These are phyloP conservation scores for Aporophyla nigra DNA, from an alignment of 2,888 invertebrate genomes.

Conservation along the genomic window DNA sequence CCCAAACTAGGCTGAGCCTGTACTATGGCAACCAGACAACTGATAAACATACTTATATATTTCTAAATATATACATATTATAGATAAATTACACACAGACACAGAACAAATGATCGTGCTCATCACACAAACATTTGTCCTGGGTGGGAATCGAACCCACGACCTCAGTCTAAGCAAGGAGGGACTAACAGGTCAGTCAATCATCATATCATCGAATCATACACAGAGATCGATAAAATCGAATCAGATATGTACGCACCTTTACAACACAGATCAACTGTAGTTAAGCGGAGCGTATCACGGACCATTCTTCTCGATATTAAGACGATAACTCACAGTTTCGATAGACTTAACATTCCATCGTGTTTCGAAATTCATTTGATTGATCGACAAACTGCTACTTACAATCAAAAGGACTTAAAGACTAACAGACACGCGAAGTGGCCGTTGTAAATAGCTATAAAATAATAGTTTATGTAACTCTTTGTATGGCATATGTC, in stretches of 20 bases:
- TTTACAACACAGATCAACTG: slow-evolving; percentile 61
- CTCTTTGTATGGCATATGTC: slow-evolving; percentile 32
- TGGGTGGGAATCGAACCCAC: no score
- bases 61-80: no score
- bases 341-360: slow-evolving; percentile 57
- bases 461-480: slow-evolving; percentile 31
- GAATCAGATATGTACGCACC: slow-evolving; percentile 32
- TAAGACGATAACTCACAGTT: slow-evolving; percentile 64
- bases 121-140: no score
- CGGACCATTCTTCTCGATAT: slow-evolving; percentile 62
- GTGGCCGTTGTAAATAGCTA: slow-evolving; percentile 19
- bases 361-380: slow-evolving; percentile 56
- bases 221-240: slow-evolving; percentile 17
- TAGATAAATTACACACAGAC: no score
- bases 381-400: slow-evolving; percentile 53
- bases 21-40: no score
- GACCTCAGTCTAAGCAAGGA: no score
- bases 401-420: slow-evolving; percentile 35
- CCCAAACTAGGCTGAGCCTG: no score
- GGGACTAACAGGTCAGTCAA: no score
- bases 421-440: slow-evolving; percentile 53
- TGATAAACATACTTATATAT: no score
- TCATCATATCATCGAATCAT: background rate
- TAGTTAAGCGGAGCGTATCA: slow-evolving; percentile 65
- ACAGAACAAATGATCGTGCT: no score